Evolutionary conservation across 2,113 vertebrate genomes (phyloP).

Genomic region (Acanthisitta chloris): DNA sequence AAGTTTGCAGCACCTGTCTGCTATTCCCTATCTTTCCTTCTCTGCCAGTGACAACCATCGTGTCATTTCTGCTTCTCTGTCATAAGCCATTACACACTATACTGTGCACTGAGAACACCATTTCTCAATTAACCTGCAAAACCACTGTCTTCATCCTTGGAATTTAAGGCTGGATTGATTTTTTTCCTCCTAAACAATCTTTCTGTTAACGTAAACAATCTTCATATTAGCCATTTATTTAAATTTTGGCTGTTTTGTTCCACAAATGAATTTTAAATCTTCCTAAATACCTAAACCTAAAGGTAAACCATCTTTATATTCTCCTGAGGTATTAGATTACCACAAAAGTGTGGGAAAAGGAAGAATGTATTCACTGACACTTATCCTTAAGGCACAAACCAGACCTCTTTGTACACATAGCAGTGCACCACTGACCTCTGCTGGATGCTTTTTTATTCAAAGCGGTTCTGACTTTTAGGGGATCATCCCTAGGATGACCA

Average conservation of each 20-base stretch:
- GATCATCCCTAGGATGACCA: neutral
- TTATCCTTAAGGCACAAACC: neutral
- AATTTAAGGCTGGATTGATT: neutral
- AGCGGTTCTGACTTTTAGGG: neutral
- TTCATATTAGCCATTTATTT: neutral
- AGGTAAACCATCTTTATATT: neutral
- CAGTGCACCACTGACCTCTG: conserved; percentile 40
- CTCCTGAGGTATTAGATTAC: neutral
- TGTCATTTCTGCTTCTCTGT: neutral
- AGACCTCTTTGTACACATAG: neutral
- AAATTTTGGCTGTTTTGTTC: neutral
- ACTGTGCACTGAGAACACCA: neutral
- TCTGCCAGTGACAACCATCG: neutral
- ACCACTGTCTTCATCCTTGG: neutral
- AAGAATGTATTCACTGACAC: neutral
- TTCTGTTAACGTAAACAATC: neutral
- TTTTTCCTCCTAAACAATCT: neutral
- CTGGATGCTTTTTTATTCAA: neutral
- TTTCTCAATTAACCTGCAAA: neutral
- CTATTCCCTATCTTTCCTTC: neutral
- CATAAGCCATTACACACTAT: neutral
- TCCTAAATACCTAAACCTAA: too few relatives aligned
- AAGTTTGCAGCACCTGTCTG: neutral
- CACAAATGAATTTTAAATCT: neutral
- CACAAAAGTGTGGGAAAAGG: neutral